A percentile compares a stretch with the other conserved stretches of the same genome.
Conservation (phyloP, 2,113 vertebrate species). For the Noctilio leporinus region DNA sequence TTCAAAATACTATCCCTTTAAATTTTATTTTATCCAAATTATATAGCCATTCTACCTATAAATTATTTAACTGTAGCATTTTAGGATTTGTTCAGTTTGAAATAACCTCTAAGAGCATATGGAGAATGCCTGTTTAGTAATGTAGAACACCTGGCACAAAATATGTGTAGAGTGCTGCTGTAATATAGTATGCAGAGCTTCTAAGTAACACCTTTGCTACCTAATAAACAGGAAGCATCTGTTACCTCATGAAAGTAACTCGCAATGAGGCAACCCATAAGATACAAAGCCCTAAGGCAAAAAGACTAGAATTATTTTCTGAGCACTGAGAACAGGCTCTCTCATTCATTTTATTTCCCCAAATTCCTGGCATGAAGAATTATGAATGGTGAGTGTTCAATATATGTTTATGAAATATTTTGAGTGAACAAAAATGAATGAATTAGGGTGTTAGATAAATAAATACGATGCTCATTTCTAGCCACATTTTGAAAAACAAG, state of each 20-base stretch:
- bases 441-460: neutral
- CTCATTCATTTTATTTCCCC: conserved; percentile 9
- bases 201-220: conserved; percentile 30
- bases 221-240: conserved; percentile 25
- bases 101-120: conserved; percentile 38
- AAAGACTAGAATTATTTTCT: neutral
- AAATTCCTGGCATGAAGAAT: neutral
- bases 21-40: neutral
- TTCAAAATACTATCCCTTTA: neutral
- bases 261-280: neutral
- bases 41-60: neutral
- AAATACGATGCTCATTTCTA: neutral
- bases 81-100: conserved; percentile 26
- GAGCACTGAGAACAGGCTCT: neutral
- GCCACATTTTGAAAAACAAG: neutral
- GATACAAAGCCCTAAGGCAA: neutral
- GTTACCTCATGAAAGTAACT: neutral
- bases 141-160: conserved; percentile 28
- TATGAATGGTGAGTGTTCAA: neutral
- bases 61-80: conserved; percentile 14
- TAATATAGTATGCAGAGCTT: neutral
- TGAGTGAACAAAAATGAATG: neutral
- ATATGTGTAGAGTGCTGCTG: neutral
- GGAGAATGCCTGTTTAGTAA: conserved; percentile 3
- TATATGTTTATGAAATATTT: neutral